Conservation (phyloP, 2,797 vertebrate genomes). For the Rhyacichthys aspro region DNA sequence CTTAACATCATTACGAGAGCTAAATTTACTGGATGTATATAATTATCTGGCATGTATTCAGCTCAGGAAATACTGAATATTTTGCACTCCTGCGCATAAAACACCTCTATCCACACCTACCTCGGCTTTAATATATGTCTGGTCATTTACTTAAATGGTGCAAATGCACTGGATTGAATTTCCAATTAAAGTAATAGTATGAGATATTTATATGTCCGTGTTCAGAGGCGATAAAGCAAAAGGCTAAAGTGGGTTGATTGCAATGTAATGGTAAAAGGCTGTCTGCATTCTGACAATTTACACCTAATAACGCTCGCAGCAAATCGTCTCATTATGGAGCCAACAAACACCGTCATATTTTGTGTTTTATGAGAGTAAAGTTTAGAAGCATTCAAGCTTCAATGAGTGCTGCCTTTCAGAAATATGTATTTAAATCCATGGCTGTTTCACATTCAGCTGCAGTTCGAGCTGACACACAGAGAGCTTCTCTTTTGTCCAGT, state of each 20-base stretch:
- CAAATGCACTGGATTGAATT: background rate
- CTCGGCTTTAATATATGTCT: background rate
- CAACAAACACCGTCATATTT: constrained; percentile 10
- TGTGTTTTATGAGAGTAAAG: background rate
- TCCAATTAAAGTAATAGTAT: constrained; percentile 6
- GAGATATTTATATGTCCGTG: constrained; percentile 1
- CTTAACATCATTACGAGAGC: background rate
- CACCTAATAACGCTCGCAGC: background rate
- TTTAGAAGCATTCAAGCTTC: background rate
- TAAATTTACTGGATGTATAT: background rate
- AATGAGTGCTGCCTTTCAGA: background rate
- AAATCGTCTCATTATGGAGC: constrained; percentile 10
- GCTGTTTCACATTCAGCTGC: background rate
- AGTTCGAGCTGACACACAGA: too few relatives aligned
- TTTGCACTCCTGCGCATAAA: background rate
- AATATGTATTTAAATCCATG: background rate
- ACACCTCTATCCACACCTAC: background rate
- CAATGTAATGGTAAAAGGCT: constrained; percentile 1
- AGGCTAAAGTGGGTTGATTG: background rate
- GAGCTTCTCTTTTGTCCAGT: too few relatives aligned
- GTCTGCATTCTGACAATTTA: background rate
- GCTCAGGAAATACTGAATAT: background rate
- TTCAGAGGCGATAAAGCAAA: constrained; percentile 3
- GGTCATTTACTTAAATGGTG: background rate
- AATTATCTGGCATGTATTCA: background rate